phyloP scores from a whole-genome alignment of 2,888 invertebrate species.

The Enchytraeus crypticus region DNA sequence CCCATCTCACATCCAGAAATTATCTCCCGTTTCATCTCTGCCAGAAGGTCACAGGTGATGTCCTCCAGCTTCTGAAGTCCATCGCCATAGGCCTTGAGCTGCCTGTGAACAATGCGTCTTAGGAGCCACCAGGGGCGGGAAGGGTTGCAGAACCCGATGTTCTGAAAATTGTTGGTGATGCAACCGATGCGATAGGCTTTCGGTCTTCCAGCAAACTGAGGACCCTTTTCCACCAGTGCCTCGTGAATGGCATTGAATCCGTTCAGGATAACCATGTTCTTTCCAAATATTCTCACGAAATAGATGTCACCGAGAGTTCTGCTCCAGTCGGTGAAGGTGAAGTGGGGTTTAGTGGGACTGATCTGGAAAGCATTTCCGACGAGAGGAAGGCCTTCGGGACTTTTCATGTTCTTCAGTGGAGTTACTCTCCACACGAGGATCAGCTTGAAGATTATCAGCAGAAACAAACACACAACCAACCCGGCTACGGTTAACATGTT shows the following conservation, averaged over 20 bases:
- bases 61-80: slow-evolving; percentile 8
- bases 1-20: background rate
- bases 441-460: too few relatives aligned
- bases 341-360: slow-evolving; percentile 3
- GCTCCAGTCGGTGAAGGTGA: slow-evolving; percentile 27
- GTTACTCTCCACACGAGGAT: background rate
- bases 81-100: slow-evolving; percentile 1
- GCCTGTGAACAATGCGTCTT: background rate
- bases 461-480: too few relatives aligned
- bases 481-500: too few relatives aligned
- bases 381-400: background rate
- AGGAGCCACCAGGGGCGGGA: slow-evolving; percentile 2
- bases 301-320: slow-evolving; percentile 32
- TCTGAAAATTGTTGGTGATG: slow-evolving; percentile 6
- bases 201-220: slow-evolving; percentile 31
- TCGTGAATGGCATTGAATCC: slow-evolving; percentile 32
- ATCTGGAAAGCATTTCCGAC: slow-evolving; percentile 7
- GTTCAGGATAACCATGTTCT: slow-evolving; percentile 34
- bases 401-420: background rate
- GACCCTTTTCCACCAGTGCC: slow-evolving; percentile 32
- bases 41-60: slow-evolving; percentile 11
- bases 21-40: background rate
- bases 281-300: slow-evolving; percentile 29
- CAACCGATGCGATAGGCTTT: background rate
- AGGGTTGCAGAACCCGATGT: slow-evolving; percentile 7